A percentile compares a stretch with the other conserved stretches of the same genome.
phyloP scores from a whole-genome alignment of 2,113 vertebrate species.

The Suricata suricatta region DNA sequence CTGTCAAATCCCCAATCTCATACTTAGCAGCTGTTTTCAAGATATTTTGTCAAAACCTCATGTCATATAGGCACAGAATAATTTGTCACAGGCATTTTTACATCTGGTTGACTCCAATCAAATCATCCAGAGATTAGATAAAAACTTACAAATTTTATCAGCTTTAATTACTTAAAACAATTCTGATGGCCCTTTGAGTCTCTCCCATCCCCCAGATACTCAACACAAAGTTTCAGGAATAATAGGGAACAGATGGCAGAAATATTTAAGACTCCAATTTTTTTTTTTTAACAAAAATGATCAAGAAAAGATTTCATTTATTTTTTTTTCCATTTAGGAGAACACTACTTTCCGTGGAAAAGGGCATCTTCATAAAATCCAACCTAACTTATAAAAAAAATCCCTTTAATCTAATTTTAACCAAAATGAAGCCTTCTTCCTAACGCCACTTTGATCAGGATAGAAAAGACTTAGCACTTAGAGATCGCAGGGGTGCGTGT shows the following conservation, averaged over 20 bases:
- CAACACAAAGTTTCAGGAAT: conserved; percentile 68
- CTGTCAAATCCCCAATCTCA: conserved; percentile 24
- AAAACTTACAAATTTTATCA: conserved; percentile 68
- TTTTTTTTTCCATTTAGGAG: conserved; percentile 59
- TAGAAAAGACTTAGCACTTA: not conserved
- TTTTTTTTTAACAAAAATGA: conserved; percentile 60
- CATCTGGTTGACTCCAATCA: conserved; percentile 79
- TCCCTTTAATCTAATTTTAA: conserved; percentile 50
- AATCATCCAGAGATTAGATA: conserved; percentile 78
- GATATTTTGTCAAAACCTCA: conserved; percentile 70
- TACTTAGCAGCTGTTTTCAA: conserved; percentile 66
- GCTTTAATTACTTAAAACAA: conserved; percentile 80
- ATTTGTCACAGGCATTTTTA: conserved; percentile 72
- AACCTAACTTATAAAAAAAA: conserved; percentile 15
- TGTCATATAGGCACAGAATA: conserved; percentile 7
- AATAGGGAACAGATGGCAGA: conserved; percentile 81
- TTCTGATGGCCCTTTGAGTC: conserved; percentile 59
- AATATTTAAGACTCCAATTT: conserved; percentile 65
- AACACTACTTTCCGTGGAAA: conserved; percentile 61
- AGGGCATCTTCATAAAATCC: conserved; percentile 20
- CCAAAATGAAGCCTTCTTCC: conserved; percentile 59
- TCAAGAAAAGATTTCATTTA: conserved; percentile 74
- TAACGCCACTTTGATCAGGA: conserved; percentile 36
- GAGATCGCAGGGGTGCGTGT: not conserved
- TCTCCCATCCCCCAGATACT: conserved; percentile 39